These are phyloP conservation scores for Agrochola circellaris DNA, from an alignment of 2,888 invertebrate species.

Conservation along the genomic window DNA sequence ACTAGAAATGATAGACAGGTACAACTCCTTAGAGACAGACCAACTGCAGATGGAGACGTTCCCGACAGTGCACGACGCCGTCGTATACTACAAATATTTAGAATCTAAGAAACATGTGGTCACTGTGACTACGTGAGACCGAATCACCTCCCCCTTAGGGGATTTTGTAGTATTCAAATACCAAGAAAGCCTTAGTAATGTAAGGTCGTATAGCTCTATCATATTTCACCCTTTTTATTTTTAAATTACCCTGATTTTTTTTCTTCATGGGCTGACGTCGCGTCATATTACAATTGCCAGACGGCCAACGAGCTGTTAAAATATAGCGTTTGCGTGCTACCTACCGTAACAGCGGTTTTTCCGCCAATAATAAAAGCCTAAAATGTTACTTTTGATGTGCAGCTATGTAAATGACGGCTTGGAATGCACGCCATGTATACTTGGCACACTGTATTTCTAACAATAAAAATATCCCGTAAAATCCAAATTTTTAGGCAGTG, in stretches of 20 bases:
- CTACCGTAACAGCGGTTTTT: not conserved
- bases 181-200: constrained; percentile 28
- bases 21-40: constrained; percentile 89
- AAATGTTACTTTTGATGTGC: too few relatives aligned
- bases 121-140: constrained; percentile 69
- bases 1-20: constrained; percentile 92
- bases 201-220: constrained; percentile 39
- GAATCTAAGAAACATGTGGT: constrained; percentile 73
- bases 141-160: not conserved
- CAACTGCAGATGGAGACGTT: constrained; percentile 91
- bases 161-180: constrained; percentile 34
- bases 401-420: not conserved
- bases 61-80: constrained; percentile 93
- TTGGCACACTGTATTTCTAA: too few relatives aligned
- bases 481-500: not conserved
- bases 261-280: not conserved
- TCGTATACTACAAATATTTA: constrained; percentile 85
- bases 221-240: constrained; percentile 16
- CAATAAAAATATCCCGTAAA: too few relatives aligned
- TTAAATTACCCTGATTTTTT: constrained; percentile 15
- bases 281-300: not conserved
- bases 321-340: not conserved
- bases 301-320: not conserved
- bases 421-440: not conserved
- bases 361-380: not conserved